Base-by-base conservation (phyloP, 2,797 vertebrate genomes). In the Sebastiscus tertius region DNA sequence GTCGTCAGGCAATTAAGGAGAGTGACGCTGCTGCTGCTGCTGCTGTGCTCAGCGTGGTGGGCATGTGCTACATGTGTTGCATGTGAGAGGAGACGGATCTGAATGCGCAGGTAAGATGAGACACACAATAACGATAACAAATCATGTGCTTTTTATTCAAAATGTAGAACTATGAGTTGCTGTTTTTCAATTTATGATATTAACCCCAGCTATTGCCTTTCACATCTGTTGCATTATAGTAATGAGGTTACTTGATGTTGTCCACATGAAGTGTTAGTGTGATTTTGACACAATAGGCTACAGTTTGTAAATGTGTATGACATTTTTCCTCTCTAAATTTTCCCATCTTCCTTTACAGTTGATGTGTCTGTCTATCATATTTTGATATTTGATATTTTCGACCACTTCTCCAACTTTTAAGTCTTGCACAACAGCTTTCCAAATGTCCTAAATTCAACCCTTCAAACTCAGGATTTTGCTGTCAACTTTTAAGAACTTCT, bases 71-170 rank as follows among this genome's bases (percentile, higher is more conserved):
- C 70, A 0, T 24, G 39, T 71, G 86, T 42, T 42, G 39, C 14
- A 42, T 18, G 42, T 46, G 42, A 46, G 77, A 55, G 10, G 65
- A 70, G 56, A 4, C 69, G 11, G 66, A 79, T 60, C 36, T 63
- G n/a, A 80, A 71, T 10, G 72, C 79, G 42, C 91, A 94, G 92
- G 92, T 94, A 91, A 86, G 92, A 75, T 16, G 71, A 72, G 33
- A 66, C 27, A 46, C 36, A 2, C 24, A 31, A 13, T n/a, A 60
- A 27, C 6, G 18, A 16, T 9, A 0, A 6, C 14, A 4, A 18
- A 34, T 27, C 56, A 10, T 7, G 2, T 54, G 16, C 4, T n/a
- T 5, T 5, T 34, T 2, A 33, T 26, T 31, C 0, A 6, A 29
- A 46, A 64, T 4, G 22, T 7, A 22, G 4, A 46, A 36, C 6